A percentile compares a stretch with the other conserved stretches of the same genome.
phyloP scores from a whole-genome alignment of 2,113 vertebrate species.

The Cyanocitta stelleri region DNA sequence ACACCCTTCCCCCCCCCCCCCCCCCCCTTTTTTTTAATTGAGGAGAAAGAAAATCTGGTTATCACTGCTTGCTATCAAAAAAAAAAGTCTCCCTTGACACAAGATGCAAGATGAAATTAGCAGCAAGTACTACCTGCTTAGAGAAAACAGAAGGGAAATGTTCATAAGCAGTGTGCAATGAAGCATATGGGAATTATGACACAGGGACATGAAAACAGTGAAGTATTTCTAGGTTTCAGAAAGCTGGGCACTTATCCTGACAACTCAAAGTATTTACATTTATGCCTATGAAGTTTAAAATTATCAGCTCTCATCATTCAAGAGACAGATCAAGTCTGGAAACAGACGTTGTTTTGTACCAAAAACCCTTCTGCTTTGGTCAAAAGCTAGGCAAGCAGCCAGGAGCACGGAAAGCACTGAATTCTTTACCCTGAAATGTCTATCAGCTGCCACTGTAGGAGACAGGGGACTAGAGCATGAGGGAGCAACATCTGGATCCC shows the following conservation, averaged over 20 bases:
- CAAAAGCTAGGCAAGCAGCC: neutral
- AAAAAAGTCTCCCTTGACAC: neutral
- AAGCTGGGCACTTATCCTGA: neutral
- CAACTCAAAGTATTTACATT: neutral
- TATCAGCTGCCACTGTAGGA: neutral
- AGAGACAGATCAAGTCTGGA: neutral
- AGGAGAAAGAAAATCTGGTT: neutral
- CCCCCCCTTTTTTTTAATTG: neutral
- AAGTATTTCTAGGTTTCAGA: neutral
- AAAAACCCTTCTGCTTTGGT: neutral
- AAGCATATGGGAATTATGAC: neutral
- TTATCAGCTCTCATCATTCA: neutral
- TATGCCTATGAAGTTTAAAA: neutral
- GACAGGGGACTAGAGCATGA: neutral
- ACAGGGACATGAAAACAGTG: neutral
- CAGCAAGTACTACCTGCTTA: neutral
- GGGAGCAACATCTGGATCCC: neutral
- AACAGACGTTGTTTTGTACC: neutral
- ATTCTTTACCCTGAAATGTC: neutral
- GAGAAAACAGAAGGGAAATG: neutral
- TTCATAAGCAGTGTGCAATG: neutral
- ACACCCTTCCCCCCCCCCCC: fast-evolving
- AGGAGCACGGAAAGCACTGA: neutral
- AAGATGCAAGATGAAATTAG: neutral
- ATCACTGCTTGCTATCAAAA: neutral